Evolutionary conservation across 2,113 vertebrate species (phyloP).

Genomic region (cattle (Bos taurus)): ARS-UCD2.0 NC_037333.1:48699001-48699500

Average conservation of each 20-base stretch:
- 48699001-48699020: background rate
- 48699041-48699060: background rate
- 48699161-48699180: background rate
- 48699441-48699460: background rate
- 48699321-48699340: background rate
- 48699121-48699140: background rate
- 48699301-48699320: background rate
- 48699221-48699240: background rate
- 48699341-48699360: background rate
- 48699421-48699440: background rate
- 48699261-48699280: slow-evolving; percentile 15
- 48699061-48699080: background rate
- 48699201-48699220: background rate
- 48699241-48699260: slow-evolving; percentile 34
- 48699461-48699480: background rate
- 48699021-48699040: background rate
- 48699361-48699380: background rate
- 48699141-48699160: background rate
- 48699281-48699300: background rate
- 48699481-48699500: background rate
- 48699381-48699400: background rate
- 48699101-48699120: background rate
- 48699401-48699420: background rate
- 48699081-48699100: background rate
- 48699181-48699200: background rate